phyloP scores from a whole-genome alignment of 2,113 vertebrate genomes.

The Lepus europaeus region DNA sequence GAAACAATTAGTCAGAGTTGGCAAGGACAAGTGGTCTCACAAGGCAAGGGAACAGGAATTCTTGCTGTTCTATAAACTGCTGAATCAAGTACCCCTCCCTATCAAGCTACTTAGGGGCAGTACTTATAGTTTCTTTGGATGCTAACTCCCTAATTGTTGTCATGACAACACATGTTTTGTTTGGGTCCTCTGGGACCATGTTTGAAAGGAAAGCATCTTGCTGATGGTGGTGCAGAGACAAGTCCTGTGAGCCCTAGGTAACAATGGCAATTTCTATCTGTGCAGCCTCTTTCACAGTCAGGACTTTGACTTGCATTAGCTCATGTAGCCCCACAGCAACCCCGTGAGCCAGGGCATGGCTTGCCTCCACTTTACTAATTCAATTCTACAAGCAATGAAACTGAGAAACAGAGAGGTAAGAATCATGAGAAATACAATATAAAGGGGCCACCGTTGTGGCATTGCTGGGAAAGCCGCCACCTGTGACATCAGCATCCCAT shows the following conservation, averaged over 20 bases:
- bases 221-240: not conserved
- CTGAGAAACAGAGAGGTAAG: slow-evolving; percentile 1
- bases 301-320: not conserved
- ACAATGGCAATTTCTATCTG: not conserved
- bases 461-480: too few species aligned
- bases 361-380: slow-evolving; percentile 30
- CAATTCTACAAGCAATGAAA: slow-evolving; percentile 44
- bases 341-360: not conserved
- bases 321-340: not conserved
- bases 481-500: too few species aligned
- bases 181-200: slow-evolving; percentile 16
- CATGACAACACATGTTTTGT: slow-evolving; percentile 60
- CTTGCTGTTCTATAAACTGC: slow-evolving; percentile 64
- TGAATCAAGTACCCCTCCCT: slow-evolving; percentile 5
- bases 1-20: slow-evolving; percentile 69
- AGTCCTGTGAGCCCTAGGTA: not conserved
- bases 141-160: slow-evolving; percentile 55
- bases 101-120: not conserved
- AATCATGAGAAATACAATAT: not conserved
- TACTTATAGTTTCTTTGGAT: slow-evolving; percentile 32
- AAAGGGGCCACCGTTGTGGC: too few species aligned
- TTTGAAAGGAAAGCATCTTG: slow-evolving; percentile 46
- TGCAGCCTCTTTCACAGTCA: not conserved
- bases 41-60: slow-evolving; percentile 10
- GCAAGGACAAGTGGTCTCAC: slow-evolving; percentile 66